Evolutionary conservation across 2,113 vertebrate genomes (phyloP).

Genomic region (Oryzias melastigma): DNA sequence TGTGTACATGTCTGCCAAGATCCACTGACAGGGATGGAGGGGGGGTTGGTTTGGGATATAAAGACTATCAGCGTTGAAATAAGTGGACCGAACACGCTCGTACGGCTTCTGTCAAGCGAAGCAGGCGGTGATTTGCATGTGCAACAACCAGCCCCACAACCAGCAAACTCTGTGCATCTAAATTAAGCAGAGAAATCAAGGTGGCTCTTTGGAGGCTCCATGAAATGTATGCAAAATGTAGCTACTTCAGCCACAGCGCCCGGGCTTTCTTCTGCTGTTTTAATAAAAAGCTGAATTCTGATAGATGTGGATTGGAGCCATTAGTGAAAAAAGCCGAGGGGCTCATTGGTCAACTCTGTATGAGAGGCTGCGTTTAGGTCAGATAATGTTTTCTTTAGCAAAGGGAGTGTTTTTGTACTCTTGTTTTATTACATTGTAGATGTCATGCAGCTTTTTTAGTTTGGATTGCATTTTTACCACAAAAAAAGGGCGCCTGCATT

Average conservation of each 20-base stretch:
- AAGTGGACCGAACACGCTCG: slow-evolving; percentile 68
- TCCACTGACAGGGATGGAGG: slow-evolving; percentile 62
- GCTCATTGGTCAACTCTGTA: slow-evolving; percentile 22
- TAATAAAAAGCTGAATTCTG: slow-evolving; percentile 38
- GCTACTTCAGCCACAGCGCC: slow-evolving; percentile 61
- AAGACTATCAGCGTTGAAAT: slow-evolving; percentile 65
- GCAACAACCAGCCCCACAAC: slow-evolving; percentile 52
- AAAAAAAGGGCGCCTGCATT: no score
- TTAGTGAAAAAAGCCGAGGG: slow-evolving; percentile 43
- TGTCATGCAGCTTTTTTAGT: no score
- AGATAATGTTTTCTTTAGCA: not conserved
- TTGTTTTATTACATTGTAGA: no score
- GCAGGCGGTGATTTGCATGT: slow-evolving; percentile 68
- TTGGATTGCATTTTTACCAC: no score
- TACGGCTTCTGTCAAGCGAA: slow-evolving; percentile 58
- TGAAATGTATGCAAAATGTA: slow-evolving; percentile 77
- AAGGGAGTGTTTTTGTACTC: not conserved
- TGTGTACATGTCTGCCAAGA: slow-evolving; percentile 54
- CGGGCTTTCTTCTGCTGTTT: slow-evolving; percentile 48
- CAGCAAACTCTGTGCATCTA: slow-evolving; percentile 61
- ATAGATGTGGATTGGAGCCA: slow-evolving; percentile 43
- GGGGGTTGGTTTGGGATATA: slow-evolving; percentile 65
- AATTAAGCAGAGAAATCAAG: slow-evolving; percentile 72
- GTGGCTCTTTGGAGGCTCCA: slow-evolving; percentile 43
- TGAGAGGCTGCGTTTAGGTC: not conserved